Conservation (phyloP, 2,888 invertebrate species). For the Cerceris rybyensis region DNA sequence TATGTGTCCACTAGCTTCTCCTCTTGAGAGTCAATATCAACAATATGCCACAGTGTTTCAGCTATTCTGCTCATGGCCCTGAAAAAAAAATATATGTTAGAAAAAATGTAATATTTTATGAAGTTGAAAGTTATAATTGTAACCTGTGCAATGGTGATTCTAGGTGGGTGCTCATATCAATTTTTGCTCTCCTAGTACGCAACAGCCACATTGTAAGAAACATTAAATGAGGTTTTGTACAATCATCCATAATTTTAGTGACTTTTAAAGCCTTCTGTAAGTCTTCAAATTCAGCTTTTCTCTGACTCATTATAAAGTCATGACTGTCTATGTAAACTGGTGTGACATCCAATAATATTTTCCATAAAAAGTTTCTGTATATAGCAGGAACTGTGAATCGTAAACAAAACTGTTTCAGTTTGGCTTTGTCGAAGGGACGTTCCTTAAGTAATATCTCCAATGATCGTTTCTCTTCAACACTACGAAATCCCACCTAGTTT, state of each 20-base stretch:
- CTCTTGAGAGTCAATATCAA: slow-evolving; percentile 84
- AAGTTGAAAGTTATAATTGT: not conserved
- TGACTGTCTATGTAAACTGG: slow-evolving; percentile 91
- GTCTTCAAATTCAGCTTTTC: slow-evolving; percentile 89
- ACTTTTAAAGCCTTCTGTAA: slow-evolving; percentile 87
- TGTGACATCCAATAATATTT: slow-evolving; percentile 90
- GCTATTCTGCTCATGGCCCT: slow-evolving; percentile 82
- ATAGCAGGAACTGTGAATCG: slow-evolving; percentile 92
- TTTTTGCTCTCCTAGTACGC: slow-evolving; percentile 87
- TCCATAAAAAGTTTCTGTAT: slow-evolving; percentile 92
- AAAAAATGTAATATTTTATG: not conserved
- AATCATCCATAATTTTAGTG: slow-evolving; percentile 86
- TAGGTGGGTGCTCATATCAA: slow-evolving; percentile 76
- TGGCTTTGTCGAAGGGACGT: slow-evolving; percentile 89
- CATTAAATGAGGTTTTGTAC: slow-evolving; percentile 86
- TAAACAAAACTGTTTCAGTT: slow-evolving; percentile 92
- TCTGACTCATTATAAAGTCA: slow-evolving; percentile 88
- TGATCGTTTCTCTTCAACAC: slow-evolving; percentile 95
- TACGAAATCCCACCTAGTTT: slow-evolving; percentile 89
- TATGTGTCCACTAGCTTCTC: slow-evolving; percentile 87
- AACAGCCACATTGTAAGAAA: slow-evolving; percentile 92
- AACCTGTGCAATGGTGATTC: slow-evolving; percentile 77
- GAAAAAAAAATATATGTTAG: slow-evolving; percentile 11
- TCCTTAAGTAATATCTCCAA: slow-evolving; percentile 94
- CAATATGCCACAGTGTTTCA: slow-evolving; percentile 87